Base-by-base conservation (phyloP, 1,140 invertebrate species). In the Oryctes rhinoceros region DNA sequence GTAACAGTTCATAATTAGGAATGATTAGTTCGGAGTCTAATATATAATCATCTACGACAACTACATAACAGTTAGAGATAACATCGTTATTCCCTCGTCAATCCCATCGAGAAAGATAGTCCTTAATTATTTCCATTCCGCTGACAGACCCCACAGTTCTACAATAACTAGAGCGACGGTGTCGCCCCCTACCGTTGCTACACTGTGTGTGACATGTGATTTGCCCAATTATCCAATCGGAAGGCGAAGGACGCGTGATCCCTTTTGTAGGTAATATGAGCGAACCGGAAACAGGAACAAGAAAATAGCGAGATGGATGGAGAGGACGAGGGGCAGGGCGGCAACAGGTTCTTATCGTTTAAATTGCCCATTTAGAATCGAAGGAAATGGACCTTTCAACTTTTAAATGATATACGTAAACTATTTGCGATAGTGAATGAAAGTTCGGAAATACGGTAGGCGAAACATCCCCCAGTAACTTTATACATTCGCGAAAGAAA, bases 81-180 rank as follows among this genome's bases (percentile, higher is more conserved):
- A 18, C 53, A 59, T 59, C 53, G 5, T 59, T 18, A 18, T 59
- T 59, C 15, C 13, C 15, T 53, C 13, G 49, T n/a, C 53, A 59
- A 59, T 18, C 15, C 15, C 15, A 18, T 18, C 53, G 15, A n/a
- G 15, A 59, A 59, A 59, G 15, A 59, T 18, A 18, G n/a, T 59
- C 53, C 53, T 59, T 59, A 59, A 59, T 59, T 59, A 59, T 59
- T 59, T 59, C 53, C 53, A 59, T 59, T 59, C n/a, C 53, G 53
- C n/a, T 59, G 53, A n/a, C 53, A 18, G 15, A 15, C 15, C 53
- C 53, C 18, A 18, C 53, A 18, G 53, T 6, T 18, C 15, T n/a
- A 59, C 15, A 18, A 59, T 18, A 59, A 18, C 53, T 18, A 59
- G 53, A 18, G n/a, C 15, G 53, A 59, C 3, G 6, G 15, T 15